These are phyloP conservation scores for Vidua chalybeata DNA, from an alignment of 2,113 vertebrate species.

Conservation along the genomic window DNA sequence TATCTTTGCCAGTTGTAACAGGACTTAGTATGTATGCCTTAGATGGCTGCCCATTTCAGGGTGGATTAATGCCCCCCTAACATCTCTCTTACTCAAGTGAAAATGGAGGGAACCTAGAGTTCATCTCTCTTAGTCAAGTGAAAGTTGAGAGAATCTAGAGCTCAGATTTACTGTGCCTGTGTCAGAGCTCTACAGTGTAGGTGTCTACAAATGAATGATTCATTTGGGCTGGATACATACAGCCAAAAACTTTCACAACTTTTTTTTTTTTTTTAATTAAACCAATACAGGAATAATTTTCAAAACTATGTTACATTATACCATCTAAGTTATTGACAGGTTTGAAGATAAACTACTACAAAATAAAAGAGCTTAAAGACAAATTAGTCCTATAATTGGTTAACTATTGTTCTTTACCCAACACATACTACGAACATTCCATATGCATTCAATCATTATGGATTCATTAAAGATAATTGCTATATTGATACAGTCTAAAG, in stretches of 20 bases:
- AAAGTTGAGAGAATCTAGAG: background rate
- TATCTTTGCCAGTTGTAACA: background rate
- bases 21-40: background rate
- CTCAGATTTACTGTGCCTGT: background rate
- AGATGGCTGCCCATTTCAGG: background rate
- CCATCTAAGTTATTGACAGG: background rate
- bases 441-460: background rate
- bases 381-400: background rate
- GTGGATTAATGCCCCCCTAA: background rate
- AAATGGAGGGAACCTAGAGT: background rate
- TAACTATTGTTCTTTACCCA: background rate
- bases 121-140: background rate
- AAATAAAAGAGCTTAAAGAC: background rate
- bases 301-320: background rate
- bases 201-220: background rate
- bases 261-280: background rate
- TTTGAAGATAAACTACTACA: background rate
- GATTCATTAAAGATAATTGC: background rate
- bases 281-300: background rate
- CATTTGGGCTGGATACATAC: background rate
- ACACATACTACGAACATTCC: background rate
- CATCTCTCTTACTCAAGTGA: background rate
- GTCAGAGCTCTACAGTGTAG: background rate
- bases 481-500: background rate
- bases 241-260: background rate